Conservation (phyloP, 2,888 invertebrate genomes). For the Crepidodera aurea region DNA sequence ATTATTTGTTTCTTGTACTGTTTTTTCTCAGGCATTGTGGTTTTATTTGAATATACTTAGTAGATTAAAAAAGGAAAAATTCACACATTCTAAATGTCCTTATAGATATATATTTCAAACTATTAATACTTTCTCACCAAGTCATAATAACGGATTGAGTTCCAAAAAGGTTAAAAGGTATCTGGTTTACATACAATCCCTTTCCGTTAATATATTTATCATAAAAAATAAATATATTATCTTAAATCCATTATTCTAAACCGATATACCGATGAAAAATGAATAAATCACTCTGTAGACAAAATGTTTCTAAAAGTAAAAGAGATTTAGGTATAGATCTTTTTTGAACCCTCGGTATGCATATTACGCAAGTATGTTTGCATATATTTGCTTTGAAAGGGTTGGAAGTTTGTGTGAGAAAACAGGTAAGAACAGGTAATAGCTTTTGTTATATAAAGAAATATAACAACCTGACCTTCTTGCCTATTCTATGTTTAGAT, state of each 20-base stretch:
- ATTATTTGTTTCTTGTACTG: too few species aligned
- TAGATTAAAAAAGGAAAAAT: too few species aligned
- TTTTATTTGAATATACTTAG: too few species aligned
- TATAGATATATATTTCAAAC: too few species aligned
- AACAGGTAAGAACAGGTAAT: conserved; percentile 33
- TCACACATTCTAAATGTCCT: conserved; percentile 5
- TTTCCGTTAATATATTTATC: conserved; percentile 52
- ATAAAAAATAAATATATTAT: conserved; percentile 53
- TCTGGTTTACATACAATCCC: conserved; percentile 28
- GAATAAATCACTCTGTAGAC: conserved; percentile 46
- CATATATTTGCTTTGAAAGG: conserved; percentile 31
- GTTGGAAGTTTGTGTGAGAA: conserved; percentile 30
- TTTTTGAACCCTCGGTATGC: conserved; percentile 42
- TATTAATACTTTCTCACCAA: conserved; percentile 11
- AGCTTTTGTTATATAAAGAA: conserved; percentile 22
- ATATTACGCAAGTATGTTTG: conserved; percentile 42
- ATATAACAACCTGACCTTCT: conserved; percentile 26
- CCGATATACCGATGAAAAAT: conserved; percentile 53
- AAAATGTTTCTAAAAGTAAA: conserved; percentile 18
- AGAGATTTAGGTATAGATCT: conserved; percentile 39
- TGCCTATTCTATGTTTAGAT: conserved; percentile 22
- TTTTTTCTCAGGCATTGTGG: too few species aligned
- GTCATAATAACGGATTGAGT: conserved; percentile 14
- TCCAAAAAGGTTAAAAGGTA: conserved; percentile 11
- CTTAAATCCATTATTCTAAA: conserved; percentile 41